phyloP scores from a whole-genome alignment of 2,888 invertebrate species.

The Girardia tigrina region DNA sequence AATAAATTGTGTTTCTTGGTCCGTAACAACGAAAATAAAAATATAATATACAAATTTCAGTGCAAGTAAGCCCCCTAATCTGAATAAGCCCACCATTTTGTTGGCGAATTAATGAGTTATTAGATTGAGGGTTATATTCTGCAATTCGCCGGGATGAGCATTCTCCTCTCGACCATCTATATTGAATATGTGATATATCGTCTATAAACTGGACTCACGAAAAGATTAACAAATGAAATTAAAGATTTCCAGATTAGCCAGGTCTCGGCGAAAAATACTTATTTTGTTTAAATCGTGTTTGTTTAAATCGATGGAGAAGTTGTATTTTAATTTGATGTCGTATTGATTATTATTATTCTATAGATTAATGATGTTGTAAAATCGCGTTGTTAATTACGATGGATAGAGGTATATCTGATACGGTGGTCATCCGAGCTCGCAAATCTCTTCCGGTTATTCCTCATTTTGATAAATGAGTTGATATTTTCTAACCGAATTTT shows the following conservation, averaged over 20 bases:
- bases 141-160: background rate
- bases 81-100: background rate
- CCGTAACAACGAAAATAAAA: no score
- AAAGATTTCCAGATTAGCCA: background rate
- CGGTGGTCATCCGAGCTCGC: background rate
- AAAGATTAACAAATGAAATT: background rate
- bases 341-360: background rate
- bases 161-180: background rate
- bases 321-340: background rate
- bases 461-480: background rate
- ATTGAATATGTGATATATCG: background rate
- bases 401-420: background rate
- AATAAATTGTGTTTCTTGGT: no score
- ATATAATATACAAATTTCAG: background rate
- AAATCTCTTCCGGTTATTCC: background rate
- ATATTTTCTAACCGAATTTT: background rate
- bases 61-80: background rate
- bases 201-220: background rate
- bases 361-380: background rate
- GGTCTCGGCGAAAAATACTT: background rate
- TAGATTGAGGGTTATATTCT: background rate
- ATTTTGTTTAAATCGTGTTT: background rate
- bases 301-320: background rate
- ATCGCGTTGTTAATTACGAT: background rate
- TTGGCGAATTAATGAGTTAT: background rate